Conservation (phyloP, 2,113 vertebrate species). For the Haplotaxodon microlepis region DNA sequence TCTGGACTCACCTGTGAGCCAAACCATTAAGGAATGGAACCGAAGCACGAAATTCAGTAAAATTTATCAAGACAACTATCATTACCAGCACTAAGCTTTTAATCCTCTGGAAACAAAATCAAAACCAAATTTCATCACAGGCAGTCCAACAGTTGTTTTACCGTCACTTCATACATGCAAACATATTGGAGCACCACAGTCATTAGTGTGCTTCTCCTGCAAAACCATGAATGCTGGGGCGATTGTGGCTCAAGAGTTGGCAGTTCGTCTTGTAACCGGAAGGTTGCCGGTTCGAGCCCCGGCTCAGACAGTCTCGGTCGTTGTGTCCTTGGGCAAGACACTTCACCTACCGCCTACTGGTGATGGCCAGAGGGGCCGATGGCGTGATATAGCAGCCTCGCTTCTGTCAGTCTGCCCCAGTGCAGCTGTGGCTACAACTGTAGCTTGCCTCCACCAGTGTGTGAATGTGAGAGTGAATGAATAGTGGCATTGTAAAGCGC, state of each 20-base stretch:
- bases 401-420: no score
- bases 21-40: neutral
- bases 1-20: neutral
- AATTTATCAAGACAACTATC: neutral
- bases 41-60: rapidly evolving
- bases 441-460: no score
- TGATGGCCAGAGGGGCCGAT: no score
- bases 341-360: no score
- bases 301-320: rapidly evolving
- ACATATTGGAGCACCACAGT: neutral
- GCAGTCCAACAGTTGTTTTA: neutral
- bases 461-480: no score
- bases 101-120: neutral
- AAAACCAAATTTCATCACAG: neutral
- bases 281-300: no score
- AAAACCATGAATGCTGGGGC: neutral
- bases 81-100: neutral
- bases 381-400: no score
- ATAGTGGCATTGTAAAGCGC: no score
- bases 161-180: rapidly evolving
- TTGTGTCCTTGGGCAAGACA: no score
- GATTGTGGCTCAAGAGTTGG: no score
- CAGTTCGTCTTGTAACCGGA: no score
- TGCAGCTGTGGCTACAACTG: no score
- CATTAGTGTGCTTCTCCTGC: neutral